Conservation (phyloP, 2,113 vertebrate genomes). For the Pipra filicauda region DNA sequence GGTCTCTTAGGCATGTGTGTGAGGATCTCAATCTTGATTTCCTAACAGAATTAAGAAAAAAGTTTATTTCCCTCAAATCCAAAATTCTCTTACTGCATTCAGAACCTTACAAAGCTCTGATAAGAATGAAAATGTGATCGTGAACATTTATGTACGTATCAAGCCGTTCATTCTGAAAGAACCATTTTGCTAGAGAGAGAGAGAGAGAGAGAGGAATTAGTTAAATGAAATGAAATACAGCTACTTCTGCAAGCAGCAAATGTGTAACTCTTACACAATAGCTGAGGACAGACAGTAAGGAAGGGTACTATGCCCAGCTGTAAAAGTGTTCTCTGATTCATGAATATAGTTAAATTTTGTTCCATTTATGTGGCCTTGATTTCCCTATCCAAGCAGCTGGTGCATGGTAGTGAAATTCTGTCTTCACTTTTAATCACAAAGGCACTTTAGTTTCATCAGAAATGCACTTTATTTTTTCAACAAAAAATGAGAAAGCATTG, state of each 20-base stretch:
- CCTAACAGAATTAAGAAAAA: not conserved
- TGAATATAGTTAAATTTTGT: not conserved
- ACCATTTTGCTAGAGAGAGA: not conserved
- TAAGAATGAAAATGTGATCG: not conserved
- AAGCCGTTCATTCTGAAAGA: not conserved
- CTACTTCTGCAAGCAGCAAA: not conserved
- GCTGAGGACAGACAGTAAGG: not conserved
- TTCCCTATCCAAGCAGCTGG: not conserved
- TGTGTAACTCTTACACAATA: not conserved
- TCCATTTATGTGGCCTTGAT: not conserved
- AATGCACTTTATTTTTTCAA: not conserved
- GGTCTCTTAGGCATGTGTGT: not conserved
- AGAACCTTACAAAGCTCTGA: not conserved
- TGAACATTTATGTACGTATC: not conserved
- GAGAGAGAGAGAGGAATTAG: not conserved
- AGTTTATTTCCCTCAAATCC: not conserved
- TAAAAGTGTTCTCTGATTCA: not conserved
- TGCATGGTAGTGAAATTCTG: not conserved
- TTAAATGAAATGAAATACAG: not conserved
- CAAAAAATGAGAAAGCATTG: not conserved
- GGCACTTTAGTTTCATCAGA: not conserved
- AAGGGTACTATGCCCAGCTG: not conserved
- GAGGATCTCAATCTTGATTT: not conserved
- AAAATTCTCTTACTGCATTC: not conserved
- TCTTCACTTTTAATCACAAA: constrained; percentile 4